Conservation (phyloP, 2,113 vertebrate genomes). For the Forbesichthys agassizii region DNA sequence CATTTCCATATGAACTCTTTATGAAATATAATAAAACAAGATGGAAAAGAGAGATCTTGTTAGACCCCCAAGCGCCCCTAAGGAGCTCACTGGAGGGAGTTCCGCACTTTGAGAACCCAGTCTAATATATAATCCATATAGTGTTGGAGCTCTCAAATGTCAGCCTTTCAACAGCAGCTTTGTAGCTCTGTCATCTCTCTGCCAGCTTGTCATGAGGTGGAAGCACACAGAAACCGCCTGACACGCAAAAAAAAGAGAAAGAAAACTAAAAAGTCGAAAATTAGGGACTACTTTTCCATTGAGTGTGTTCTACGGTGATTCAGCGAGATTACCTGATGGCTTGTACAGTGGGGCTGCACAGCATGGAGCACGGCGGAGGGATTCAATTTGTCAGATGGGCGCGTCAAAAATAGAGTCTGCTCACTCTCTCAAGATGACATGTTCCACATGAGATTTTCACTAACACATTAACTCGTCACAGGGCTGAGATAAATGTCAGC, state of each 20-base stretch:
- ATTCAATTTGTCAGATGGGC: neutral
- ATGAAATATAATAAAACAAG: too few relatives aligned
- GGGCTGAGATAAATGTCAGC: slow-evolving; percentile 1
- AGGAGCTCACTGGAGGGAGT: neutral
- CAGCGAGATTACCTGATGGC: neutral
- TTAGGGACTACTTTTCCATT: slow-evolving; percentile 13
- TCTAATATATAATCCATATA: slow-evolving; percentile 23
- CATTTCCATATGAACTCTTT: too few relatives aligned
- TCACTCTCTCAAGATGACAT: neutral
- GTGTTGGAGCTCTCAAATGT: slow-evolving; percentile 26
- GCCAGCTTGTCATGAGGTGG: slow-evolving; percentile 5
- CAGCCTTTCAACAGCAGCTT: slow-evolving; percentile 46
- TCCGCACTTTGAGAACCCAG: neutral
- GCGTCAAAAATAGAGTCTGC: slow-evolving; percentile 2
- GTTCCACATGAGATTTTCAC: neutral
- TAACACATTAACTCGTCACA: neutral
- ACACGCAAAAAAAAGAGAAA: slow-evolving; percentile 7
- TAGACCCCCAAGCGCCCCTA: too few relatives aligned
- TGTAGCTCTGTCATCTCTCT: slow-evolving; percentile 20
- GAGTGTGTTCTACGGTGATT: neutral
- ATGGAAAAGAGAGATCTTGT: too few relatives aligned
- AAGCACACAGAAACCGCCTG: slow-evolving; percentile 10
- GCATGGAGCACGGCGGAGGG: neutral
- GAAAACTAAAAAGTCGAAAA: slow-evolving; percentile 6
- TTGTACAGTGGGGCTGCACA: neutral